These are phyloP conservation scores for Lordiphosa clarofinis DNA, from an alignment of 1,140 invertebrate genomes.

Conservation along the genomic window DNA sequence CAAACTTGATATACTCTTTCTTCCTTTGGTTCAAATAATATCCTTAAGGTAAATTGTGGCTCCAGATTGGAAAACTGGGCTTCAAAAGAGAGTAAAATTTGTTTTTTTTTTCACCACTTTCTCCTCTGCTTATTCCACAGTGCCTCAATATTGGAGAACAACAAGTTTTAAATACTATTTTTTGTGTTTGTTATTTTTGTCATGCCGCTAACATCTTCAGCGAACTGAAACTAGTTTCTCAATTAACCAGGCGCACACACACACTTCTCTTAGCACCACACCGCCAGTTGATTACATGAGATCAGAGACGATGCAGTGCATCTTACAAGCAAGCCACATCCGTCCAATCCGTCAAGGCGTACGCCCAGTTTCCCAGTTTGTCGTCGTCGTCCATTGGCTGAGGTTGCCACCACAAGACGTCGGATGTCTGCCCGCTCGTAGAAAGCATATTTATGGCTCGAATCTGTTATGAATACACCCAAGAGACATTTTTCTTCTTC, in stretches of 20 bases:
- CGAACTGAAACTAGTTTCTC: constrained; percentile 68
- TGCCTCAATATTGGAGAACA: constrained; percentile 12
- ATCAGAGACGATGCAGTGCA: constrained; percentile 32
- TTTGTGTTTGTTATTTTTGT: constrained; percentile 11
- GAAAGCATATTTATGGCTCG: constrained; percentile 69
- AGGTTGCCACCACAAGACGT: constrained; percentile 25
- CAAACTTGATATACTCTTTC: no score
- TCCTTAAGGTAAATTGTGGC: no score
- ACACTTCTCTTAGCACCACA: constrained; percentile 6
- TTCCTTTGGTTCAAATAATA: no score
- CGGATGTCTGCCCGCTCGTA: constrained; percentile 56
- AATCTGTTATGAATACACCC: constrained; percentile 76
- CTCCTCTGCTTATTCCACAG: constrained; percentile 10
- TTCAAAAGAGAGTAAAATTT: no score
- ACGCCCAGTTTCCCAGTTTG: constrained; percentile 67
- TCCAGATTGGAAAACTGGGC: no score
- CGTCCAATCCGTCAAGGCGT: constrained; percentile 74
- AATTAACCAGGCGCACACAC: constrained; percentile 59
- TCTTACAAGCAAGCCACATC: constrained; percentile 44
- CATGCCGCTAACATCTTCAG: constrained; percentile 23
- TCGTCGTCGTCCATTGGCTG: constrained; percentile 51
- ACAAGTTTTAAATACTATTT: constrained; percentile 9
- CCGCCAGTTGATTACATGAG: constrained; percentile 30
- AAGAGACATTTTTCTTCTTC: constrained; percentile 77
- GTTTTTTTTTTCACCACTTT: no score